Percentiles rank a stretch among this genome's conserved stretches.
These are phyloP conservation scores for Anolis carolinensis DNA, from an alignment of 2,113 vertebrate genomes.

Conservation along the genomic window DNA sequence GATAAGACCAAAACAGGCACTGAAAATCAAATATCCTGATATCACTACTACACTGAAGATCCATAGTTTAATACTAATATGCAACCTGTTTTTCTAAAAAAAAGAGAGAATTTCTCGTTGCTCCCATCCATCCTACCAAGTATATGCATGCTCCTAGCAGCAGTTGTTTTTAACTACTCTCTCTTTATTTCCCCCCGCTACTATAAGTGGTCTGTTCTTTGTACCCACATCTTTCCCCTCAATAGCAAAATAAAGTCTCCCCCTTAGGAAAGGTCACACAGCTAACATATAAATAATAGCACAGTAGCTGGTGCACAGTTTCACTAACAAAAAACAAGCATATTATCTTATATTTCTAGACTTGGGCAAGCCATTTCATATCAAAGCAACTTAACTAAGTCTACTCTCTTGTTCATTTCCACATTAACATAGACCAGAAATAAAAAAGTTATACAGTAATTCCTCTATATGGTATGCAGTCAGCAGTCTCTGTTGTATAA, in stretches of 20 bases:
- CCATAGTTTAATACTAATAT: not conserved
- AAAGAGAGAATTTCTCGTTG: not conserved
- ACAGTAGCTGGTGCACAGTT: not conserved
- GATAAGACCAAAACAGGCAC: not conserved
- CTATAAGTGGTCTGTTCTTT: not conserved
- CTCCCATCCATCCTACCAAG: not conserved
- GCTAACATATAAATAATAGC: not conserved
- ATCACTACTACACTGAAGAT: not conserved
- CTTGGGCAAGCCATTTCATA: not conserved
- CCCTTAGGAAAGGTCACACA: not conserved
- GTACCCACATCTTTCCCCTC: not conserved
- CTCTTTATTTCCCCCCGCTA: not conserved
- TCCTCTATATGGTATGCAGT: not conserved
- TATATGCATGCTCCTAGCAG: not conserved
- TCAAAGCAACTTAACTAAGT: not conserved
- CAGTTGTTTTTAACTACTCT: not conserved
- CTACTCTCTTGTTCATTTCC: not conserved
- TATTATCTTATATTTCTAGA: not conserved
- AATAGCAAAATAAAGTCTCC: not conserved
- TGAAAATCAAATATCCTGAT: not conserved
- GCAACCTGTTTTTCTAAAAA: not conserved
- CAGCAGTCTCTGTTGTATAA: not conserved
- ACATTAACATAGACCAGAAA: not conserved
- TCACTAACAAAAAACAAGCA: not conserved
- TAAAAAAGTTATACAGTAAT: not conserved